Evolutionary conservation across 2,797 vertebrate species (phyloP), one percentile per base, ranked within the genome.

Genomic region (Adelosebastes latens): DNA sequence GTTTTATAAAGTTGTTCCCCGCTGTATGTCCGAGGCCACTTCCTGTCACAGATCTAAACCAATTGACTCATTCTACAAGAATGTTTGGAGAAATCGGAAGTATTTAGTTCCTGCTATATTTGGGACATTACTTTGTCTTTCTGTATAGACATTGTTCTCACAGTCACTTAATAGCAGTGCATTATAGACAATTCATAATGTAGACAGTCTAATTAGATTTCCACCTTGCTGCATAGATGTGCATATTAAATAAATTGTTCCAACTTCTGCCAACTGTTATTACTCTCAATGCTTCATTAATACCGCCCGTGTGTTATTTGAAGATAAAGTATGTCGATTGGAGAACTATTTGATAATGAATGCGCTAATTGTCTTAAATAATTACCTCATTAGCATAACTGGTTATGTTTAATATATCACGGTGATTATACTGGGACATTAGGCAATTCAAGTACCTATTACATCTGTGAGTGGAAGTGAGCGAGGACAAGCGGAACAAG

Each of bases 391-490:
- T 79, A 75, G 46, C 24, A n/a, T n/a, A 63, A 49, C 31, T 31
- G 68, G 56, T 29, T 61, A 8, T 72, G 64, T 58, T 79, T 61
- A 76, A 73, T 87, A 72, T 3, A 60, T 75, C 72, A 39, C 4
- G 4, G 62, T 60, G 79, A 81, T 83, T 77, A 69, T 65, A 39
- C 2, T 6, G 77, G 46, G 59, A 82, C 8, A 59, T 80, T 79
- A 32, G 65, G 75, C 76, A 72, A 36, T 55, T 74, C 24, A 66
- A 72, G 64, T 79, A 76, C 75, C 78, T 72, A 22, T 84, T 62
- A 68, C 29, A 49, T 84, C 77, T 75, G 84, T 84, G 84, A 85
- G 66, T 68, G 73, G 86, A 79, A 85, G 77, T 66, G 67, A 87
- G 70, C 0, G 27, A 61, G 36, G 77, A 76, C n/a, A 1, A 76